Base-by-base conservation (phyloP, 1,140 invertebrate genomes). In the Ceratoteleas bidentatus region DNA sequence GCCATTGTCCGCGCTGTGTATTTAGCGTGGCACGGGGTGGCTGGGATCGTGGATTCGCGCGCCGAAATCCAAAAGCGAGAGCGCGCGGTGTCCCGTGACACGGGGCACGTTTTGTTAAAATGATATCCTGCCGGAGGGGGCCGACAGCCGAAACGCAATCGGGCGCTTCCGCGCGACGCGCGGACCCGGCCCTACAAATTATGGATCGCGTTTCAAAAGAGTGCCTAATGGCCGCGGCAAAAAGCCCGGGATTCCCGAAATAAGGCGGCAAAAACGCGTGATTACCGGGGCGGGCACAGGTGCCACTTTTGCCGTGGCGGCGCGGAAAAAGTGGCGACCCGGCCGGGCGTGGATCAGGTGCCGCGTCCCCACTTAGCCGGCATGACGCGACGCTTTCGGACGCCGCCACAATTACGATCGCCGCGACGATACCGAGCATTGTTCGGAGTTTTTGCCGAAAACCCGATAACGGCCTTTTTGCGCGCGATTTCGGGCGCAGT, bases 71-170 rank as follows among this genome's bases (percentile, higher is more conserved):
- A 69, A 70, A 69, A 52, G 69, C 47, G 77, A 62, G 38, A 24
- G 61, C 62, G 16, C 47, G 74, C 73, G 84, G 81, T 88, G 84
- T 88, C 77, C 81, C 69, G 73, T 88, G 85, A 90, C 87, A 87
- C 81, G 85, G 85, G 84, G 81, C 85, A 89, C 87, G 89, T 90
- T 90, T 75, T 89, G 88, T 90, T 90, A 90, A 90, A 90, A 88
- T 88, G 88, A 89, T 90, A 89, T 88, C 84, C 86, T 80, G 68
- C 60, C 2, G 36, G 10, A 11, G 36, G 61, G 64, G 73, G 72
- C 56, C 10, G 74, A 49, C 62, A 62, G 66, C 45, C 47, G 65
- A 64, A 60, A 77, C 58, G 52, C 36, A 40, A 40, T 34, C 66
- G 34, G 14, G 61, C 60, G 50, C 69, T 54, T 56, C 13, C 4